These are phyloP conservation scores for Clupea harengus DNA, from an alignment of 2,113 vertebrate species.

Conservation along the genomic window DNA sequence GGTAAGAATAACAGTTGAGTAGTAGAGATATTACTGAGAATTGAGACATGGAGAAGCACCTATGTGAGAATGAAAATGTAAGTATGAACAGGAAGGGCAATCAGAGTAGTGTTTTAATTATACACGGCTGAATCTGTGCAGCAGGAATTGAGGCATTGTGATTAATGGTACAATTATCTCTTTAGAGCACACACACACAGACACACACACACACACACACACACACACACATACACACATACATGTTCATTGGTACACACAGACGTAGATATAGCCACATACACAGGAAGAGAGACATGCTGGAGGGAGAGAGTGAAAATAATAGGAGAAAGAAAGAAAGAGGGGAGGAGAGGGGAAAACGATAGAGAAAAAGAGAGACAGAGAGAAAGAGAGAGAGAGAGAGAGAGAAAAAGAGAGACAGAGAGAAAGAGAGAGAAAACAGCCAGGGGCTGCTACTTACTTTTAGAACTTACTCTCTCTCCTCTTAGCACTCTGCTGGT, in stretches of 20 bases:
- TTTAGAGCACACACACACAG: constrained; percentile 68
- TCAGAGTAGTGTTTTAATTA: constrained; percentile 95
- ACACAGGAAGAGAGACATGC: constrained; percentile 78
- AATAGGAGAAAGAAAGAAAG: constrained; percentile 41
- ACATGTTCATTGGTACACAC: too few relatives aligned
- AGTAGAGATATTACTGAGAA: too few relatives aligned
- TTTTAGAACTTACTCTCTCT: constrained; percentile 63
- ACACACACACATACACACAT: neutral
- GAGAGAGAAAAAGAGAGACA: constrained; percentile 41
- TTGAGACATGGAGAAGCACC: too few relatives aligned
- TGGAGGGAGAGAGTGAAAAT: constrained; percentile 55
- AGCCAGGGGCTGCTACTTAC: constrained; percentile 72
- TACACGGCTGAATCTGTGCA: constrained; percentile 83
- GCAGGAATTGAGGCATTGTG: constrained; percentile 94
- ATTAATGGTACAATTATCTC: constrained; percentile 88
- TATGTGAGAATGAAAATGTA: constrained; percentile 81
- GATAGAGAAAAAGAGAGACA: constrained; percentile 51
- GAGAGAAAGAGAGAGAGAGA: constrained; percentile 55
- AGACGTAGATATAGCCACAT: neutral
- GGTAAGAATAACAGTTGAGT: too few relatives aligned
- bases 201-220: neutral
- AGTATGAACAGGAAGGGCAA: constrained; percentile 91
- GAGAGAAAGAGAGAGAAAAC: constrained; percentile 50
- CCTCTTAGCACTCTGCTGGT: constrained; percentile 87
- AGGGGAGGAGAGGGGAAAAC: constrained; percentile 40